Conservation (phyloP, 1,140 invertebrate genomes). For the Monochamus saltuarius region DNA sequence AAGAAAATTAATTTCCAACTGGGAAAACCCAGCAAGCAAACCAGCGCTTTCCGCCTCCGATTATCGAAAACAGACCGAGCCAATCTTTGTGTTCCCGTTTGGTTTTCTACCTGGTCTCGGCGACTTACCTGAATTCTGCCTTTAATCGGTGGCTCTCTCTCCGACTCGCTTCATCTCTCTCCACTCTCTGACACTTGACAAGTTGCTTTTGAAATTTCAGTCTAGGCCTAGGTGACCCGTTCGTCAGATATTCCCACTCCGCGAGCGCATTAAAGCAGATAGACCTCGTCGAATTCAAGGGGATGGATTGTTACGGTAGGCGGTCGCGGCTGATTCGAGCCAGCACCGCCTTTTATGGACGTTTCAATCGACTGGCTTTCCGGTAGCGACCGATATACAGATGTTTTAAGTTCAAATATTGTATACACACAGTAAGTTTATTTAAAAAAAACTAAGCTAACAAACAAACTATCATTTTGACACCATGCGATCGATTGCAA, state of each 20-base stretch:
- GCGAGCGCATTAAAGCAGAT: constrained; percentile 16
- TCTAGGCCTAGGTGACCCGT: constrained; percentile 39
- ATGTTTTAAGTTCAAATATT: too few relatives aligned
- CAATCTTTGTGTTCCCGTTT: neutral
- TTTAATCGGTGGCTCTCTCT: constrained; percentile 27
- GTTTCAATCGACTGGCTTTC: too few relatives aligned
- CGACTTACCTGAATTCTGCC: constrained; percentile 43
- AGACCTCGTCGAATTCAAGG: constrained; percentile 8
- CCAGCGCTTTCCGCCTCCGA: too few relatives aligned
- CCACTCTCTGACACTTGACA: constrained; percentile 46
- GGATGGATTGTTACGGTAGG: constrained; percentile 4
- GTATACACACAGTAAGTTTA: too few relatives aligned
- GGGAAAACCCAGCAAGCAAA: too few relatives aligned
- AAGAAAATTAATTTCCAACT: too few relatives aligned
- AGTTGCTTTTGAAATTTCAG: constrained; percentile 49
- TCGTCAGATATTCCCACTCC: constrained; percentile 31
- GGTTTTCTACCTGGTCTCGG: constrained; percentile 19
- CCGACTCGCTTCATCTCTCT: constrained; percentile 31
- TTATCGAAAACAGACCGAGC: neutral
- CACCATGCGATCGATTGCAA: too few relatives aligned
- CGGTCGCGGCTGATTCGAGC: too few relatives aligned
- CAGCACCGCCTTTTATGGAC: too few relatives aligned
- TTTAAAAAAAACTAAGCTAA: too few relatives aligned
- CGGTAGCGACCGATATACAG: too few relatives aligned
- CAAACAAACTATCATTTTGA: too few relatives aligned